Base-by-base conservation (phyloP, 2,113 vertebrate genomes). In the Hippocampus barbouri region DNA sequence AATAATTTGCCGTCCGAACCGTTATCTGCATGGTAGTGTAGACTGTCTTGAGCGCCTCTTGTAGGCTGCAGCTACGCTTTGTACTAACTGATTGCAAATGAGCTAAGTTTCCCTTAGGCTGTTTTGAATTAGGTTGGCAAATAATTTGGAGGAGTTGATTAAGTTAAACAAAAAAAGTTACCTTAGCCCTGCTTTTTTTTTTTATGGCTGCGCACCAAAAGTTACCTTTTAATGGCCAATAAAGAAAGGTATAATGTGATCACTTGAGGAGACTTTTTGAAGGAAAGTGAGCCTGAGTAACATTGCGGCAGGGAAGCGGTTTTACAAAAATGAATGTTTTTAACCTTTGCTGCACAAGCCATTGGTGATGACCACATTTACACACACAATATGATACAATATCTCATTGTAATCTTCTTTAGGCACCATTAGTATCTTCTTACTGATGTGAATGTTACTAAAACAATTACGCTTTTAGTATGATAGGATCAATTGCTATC, bases 41-140 rank as follows among this genome's bases (percentile, higher is more conserved):
- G n/a, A 12, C 2, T 40, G 34, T 45, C 63, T 41, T 41, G 20
- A 41, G 61, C 20, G 11, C 38, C 40, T 41, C 38, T 65, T 15
- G 21, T 23, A 61, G 5, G 25, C 12, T 30, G 23, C 6, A 40
- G 21, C 43, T 65, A n/a, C 20, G 38, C 61, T 59, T 27, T 5
- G 25, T 5, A 59, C 15, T 30, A 59, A 27, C 25, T 63, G 38
- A n/a, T 41, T 65, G 63, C 63, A 43, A 65, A n/a, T 65, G 12
- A 43, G 40, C 15, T 27, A 59, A 27, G 41, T 43, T 65, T 65
- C 63, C 63, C 63, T 25, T 2, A 65, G 25, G 63, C 63, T 43
- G 62, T 23, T 65, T n/a, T 45, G 63, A 65, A 65, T 65, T 65
- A 65, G 40, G 21, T 43, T 16, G 63, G 63, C 40, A 65, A 65